Percentiles rank a stretch among this genome's conserved stretches.
phyloP scores from a whole-genome alignment of 2,888 invertebrate species.

The Cancer borealis region DNA sequence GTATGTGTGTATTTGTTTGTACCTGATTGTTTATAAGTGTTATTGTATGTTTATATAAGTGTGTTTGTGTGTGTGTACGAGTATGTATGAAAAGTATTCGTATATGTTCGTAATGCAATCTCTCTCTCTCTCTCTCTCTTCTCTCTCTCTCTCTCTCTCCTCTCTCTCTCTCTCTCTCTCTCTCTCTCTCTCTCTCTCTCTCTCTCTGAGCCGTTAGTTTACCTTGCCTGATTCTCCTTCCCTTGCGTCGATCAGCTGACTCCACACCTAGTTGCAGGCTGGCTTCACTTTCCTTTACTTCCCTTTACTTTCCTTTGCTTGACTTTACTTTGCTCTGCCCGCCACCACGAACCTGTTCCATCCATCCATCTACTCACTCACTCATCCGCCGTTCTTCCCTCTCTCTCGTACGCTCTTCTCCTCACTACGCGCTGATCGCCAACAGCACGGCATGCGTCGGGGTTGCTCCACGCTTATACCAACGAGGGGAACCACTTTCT shows the following conservation, averaged over 20 bases:
- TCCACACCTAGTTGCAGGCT: too few species aligned
- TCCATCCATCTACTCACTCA: neutral
- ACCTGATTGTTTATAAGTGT: too few species aligned
- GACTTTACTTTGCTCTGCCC: neutral
- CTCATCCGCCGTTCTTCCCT: neutral
- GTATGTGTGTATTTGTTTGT: too few species aligned
- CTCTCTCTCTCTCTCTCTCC: constrained; percentile 24
- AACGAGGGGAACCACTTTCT: neutral
- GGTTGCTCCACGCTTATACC: neutral
- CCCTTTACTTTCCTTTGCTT: neutral
- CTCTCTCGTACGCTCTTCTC: neutral
- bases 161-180: constrained; percentile 29
- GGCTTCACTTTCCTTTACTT: neutral
- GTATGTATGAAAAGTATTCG: too few species aligned
- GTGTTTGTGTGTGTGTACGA: too few species aligned
- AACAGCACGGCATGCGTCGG: neutral
- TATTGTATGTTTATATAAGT: too few species aligned
- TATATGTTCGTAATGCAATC: neutral
- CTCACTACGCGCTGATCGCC: neutral
- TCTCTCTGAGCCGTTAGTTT: neutral
- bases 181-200: constrained; percentile 11
- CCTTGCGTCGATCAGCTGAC: neutral
- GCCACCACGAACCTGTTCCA: neutral
- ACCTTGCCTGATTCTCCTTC: neutral
- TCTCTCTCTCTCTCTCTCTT: constrained; percentile 20